These are phyloP conservation scores for Hydrochoerus hydrochaeris DNA, from an alignment of 2,113 vertebrate species.

Conservation along the genomic window DNA sequence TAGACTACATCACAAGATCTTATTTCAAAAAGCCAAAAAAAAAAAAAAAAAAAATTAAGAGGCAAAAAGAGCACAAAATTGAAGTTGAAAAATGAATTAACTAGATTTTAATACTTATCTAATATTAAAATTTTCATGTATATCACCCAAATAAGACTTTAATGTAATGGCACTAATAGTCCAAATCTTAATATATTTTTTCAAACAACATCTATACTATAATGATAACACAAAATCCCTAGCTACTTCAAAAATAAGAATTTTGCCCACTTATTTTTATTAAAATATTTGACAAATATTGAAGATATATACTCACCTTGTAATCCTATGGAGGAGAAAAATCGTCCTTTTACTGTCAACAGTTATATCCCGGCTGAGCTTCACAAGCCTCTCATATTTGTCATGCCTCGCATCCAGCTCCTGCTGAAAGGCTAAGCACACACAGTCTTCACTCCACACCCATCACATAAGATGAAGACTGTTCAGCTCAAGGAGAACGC, in stretches of 20 bases:
- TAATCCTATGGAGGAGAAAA: conserved; percentile 96
- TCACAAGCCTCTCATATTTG: conserved; percentile 96
- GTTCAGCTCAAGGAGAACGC: not conserved
- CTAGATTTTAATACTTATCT: not conserved
- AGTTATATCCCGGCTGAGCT: conserved; percentile 96
- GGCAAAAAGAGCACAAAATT: not conserved
- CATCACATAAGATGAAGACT: not conserved
- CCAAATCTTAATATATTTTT: not conserved
- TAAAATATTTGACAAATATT: conserved; percentile 7
- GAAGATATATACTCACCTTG: conserved; percentile 87
- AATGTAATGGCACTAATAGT: not conserved
- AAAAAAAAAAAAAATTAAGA: not conserved
- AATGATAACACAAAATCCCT: not conserved
- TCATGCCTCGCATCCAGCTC: conserved; percentile 97
- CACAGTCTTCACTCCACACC: not conserved
- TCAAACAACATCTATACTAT: not conserved
- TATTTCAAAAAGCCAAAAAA: not conserved
- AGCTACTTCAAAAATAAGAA: conserved; percentile 8
- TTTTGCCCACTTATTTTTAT: not conserved
- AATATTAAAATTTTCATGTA: not conserved
- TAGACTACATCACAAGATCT: not conserved
- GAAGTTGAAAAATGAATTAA: conserved; percentile 23
- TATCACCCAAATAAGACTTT: conserved; percentile 4
- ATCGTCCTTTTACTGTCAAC: conserved; percentile 98
- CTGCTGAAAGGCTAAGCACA: conserved; percentile 92